phyloP scores from a whole-genome alignment of 2,888 invertebrate species.

The Tipula helvola region DNA sequence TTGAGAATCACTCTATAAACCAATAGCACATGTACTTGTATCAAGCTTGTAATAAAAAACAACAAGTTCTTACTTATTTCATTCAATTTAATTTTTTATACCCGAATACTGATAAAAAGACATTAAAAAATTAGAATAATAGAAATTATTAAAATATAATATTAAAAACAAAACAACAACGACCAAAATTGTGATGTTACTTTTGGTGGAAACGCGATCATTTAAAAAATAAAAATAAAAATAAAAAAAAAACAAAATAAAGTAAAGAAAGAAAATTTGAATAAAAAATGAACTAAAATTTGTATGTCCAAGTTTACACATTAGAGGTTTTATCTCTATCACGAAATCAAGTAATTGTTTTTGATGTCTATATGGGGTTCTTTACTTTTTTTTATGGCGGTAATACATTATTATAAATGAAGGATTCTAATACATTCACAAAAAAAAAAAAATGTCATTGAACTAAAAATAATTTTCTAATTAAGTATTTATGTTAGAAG shows the following conservation, averaged over 20 bases:
- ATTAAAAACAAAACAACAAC: not conserved
- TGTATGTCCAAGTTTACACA: conserved; percentile 8
- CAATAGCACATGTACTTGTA: too few species aligned
- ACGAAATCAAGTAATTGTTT: conserved; percentile 12
- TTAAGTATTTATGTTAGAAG: not conserved
- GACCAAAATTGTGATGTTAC: not conserved
- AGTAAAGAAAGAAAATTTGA: not conserved
- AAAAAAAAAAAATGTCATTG: not conserved
- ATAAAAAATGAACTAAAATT: not conserved
- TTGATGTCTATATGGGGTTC: conserved; percentile 7
- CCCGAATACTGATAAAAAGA: not conserved
- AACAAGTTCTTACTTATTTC: too few species aligned
- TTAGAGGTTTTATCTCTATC: conserved; percentile 11
- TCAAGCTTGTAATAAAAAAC: too few species aligned
- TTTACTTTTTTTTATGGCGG: not conserved
- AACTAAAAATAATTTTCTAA: not conserved
- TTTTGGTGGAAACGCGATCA: conserved; percentile 5
- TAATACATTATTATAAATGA: not conserved
- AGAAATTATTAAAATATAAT: not conserved
- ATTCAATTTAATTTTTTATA: not conserved
- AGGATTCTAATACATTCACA: not conserved
- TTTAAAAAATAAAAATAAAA: not conserved
- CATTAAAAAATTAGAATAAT: not conserved
- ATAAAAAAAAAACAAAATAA: not conserved
- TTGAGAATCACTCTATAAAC: too few species aligned